Conservation (phyloP, 2,797 vertebrate genomes). For the Gouania willdenowi region DNA sequence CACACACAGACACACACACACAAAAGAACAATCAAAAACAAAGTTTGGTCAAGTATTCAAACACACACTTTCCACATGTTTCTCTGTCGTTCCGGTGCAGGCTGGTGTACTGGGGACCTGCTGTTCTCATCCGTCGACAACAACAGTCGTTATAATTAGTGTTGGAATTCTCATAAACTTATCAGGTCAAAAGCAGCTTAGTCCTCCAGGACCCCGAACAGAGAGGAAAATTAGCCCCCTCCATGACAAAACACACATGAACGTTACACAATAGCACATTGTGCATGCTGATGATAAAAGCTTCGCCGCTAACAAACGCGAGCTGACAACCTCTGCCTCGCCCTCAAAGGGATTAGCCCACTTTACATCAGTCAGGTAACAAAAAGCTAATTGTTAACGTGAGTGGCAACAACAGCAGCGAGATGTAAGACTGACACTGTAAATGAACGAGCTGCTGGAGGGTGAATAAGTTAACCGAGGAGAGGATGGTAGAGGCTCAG, state of each 20-base stretch:
- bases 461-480: constrained; percentile 11
- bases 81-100: constrained; percentile 21
- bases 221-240: constrained; percentile 70
- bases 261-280: constrained; percentile 59
- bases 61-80: constrained; percentile 9
- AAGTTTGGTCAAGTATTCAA: constrained; percentile 2
- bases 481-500: constrained; percentile 6
- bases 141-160: constrained; percentile 74
- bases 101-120: constrained; percentile 48
- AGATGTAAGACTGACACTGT: constrained; percentile 45
- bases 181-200: constrained; percentile 81
- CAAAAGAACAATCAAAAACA: constrained; percentile 5
- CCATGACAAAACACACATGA: constrained; percentile 47
- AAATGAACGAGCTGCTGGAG: constrained; percentile 37
- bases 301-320: constrained; percentile 67
- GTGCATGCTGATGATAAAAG: constrained; percentile 68
- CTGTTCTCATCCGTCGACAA: constrained; percentile 66
- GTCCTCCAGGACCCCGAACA: constrained; percentile 72
- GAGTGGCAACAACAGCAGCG: constrained; percentile 41
- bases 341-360: constrained; percentile 65
- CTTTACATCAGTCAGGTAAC: constrained; percentile 62
- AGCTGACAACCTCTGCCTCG: constrained; percentile 58
- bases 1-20: too few species aligned
- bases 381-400: constrained; percentile 64
- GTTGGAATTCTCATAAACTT: constrained; percentile 82